Evolutionary conservation across 2,797 vertebrate genomes (phyloP), one percentile per base, ranked within the genome.

Genomic region (Acanthurus leucopareius): DNA sequence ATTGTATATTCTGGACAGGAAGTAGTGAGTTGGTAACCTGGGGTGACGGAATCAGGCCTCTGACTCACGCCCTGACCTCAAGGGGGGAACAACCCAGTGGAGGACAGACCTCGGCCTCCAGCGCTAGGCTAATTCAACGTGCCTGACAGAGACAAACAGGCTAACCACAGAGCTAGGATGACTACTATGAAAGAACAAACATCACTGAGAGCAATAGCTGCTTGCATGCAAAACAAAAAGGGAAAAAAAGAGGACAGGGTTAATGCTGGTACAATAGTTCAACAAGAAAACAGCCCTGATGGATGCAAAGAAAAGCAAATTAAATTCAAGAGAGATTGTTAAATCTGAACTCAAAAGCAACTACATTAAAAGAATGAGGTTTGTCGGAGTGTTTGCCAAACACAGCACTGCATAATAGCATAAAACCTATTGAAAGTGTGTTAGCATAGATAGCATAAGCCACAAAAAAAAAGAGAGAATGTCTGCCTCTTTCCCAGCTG

Each of bases 1-100:
- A 88, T 88, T 86, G 79, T 70, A 73, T 75, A 84, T 92, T 92
- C 86, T 87, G 80, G 84, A 90, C 84, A 92, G 92, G 90, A 92
- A 90, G 82, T 86, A 65, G 74, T 85, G 92, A 93, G 91, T 88
- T 86, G 84, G 89, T 94, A 93, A 94, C 92, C 91, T 66, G 86
- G 85, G 93, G 93, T 92, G 93, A 94, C 86, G 86, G 93, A 94
- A 92, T 93, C 89, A 94, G 94, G 91, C 83, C 90, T 93, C 89
- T 94, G 92, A 94, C 91, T 94, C 91, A 94, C 76, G 8, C 82
- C 84, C 80, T 88, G 89, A 93, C 92, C 92, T 92, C 77, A 77
- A 87, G 92, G 75, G 67, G 78, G 82, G 79, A 87, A 86, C 83
- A 91, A 91, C 90, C 87, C 90, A 81, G 74, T 82, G 74, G 89